Evolutionary conservation across 2,888 invertebrate genomes (phyloP), one percentile per base, ranked within the genome.

Genomic region (Bedellia somnulentella): DNA sequence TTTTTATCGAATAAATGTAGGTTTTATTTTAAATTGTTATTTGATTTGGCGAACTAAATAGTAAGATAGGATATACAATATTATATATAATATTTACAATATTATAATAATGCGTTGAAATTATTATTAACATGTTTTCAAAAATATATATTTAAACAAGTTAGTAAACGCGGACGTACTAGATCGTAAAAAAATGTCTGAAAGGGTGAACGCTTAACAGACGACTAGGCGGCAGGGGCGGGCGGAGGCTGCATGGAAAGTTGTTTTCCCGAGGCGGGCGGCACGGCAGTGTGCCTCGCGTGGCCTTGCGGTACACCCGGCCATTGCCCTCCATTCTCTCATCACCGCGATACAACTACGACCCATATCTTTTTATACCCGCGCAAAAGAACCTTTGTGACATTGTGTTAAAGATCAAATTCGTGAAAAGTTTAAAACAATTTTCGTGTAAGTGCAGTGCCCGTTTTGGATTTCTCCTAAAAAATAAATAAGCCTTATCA

Each of bases 281-380:
- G 46, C 55, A 55, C 66, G 64, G 57, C 66, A 71, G 73, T 71
- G 59, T 59, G 68, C 64, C 55, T 46, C 52, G 57, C 53, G 64
- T 53, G 48, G 49, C 45, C 46, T 13, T 2, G 12, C 12, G 24
- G 32, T n/a, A 39, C 24, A 34, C 35, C 30, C 35, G 37, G 37
- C 38, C 45, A 37, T 43, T 44, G 43, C 32, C 43, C 41, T 50
- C 47, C 46, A 45, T 43, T 43, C 40, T 40, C 30, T 31, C 23
- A 26, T 39, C 37, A 38, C 38, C 9, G 9, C 18, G 18, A 18
- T 9, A 18, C 5, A 18, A 18, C 18, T 9, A 18, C 18, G 18
- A 5, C 18, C 9, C 18, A 9, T 18, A 18, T n/a, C n/a, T n/a
- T n/a, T n/a, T n/a, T n/a, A n/a, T n/a, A n/a, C n/a, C n/a, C n/a